Percentiles rank a stretch among this genome's conserved stretches.
phyloP scores from a whole-genome alignment of 2,113 vertebrate genomes.

The Cichladusa arquata region DNA sequence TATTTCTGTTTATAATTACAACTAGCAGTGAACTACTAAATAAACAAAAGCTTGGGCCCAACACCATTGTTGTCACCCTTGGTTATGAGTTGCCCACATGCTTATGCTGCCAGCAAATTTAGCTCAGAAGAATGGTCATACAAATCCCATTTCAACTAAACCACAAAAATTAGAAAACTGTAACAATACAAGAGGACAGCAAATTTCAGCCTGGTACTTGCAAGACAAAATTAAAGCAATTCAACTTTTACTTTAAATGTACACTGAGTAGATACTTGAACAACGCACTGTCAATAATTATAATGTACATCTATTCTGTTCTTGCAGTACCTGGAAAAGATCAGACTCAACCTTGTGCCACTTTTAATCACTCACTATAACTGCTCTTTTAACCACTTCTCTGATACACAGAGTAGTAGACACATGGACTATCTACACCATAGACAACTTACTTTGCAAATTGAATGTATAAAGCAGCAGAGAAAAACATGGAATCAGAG shows the following conservation, averaged over 20 bases:
- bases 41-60: neutral
- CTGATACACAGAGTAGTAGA: neutral
- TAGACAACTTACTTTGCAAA: neutral
- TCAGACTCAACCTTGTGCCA: neutral
- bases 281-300: neutral
- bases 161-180: neutral
- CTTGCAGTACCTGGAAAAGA: neutral
- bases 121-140: neutral
- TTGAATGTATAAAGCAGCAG: neutral
- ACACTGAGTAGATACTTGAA: neutral
- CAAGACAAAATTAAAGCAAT: neutral
- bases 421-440: neutral
- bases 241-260: neutral
- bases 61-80: fast-evolving
- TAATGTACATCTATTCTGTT: neutral
- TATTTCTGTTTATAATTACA: neutral
- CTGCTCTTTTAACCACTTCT: neutral
- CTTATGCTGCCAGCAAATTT: neutral
- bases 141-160: neutral
- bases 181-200: neutral
- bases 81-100: neutral
- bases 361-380: neutral
- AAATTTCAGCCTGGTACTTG: neutral
- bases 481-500: neutral
- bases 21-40: neutral